Percentiles rank a stretch among this genome's conserved stretches.
Conservation (phyloP, 2,113 vertebrate genomes). For the Columbina picui region DNA sequence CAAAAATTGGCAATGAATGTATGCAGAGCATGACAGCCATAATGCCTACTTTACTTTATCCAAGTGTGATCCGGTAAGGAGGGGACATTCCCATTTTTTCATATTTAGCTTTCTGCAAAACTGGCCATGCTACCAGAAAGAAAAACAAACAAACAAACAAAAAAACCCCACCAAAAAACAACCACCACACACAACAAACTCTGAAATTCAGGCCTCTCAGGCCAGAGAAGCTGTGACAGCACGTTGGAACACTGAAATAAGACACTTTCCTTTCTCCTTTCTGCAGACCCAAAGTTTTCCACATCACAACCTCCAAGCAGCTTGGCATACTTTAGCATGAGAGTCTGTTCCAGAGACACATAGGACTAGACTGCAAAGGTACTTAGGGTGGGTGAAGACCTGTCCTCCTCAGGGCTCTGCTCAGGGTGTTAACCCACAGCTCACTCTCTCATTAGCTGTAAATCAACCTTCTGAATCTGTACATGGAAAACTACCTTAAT, state of each 20-base stretch:
- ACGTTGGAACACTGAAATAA: background rate
- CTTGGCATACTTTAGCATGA: background rate
- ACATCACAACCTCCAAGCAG: background rate
- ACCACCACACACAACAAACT: background rate
- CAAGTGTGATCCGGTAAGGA: background rate
- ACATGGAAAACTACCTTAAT: background rate
- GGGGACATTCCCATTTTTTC: background rate
- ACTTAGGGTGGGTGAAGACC: background rate
- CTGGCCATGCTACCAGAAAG: background rate
- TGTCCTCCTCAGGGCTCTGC: background rate
- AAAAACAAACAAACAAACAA: background rate
- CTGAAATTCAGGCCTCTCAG: background rate
- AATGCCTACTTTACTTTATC: background rate
- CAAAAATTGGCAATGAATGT: background rate
- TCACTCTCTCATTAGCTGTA: background rate
- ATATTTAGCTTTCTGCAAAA: background rate
- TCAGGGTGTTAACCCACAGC: background rate
- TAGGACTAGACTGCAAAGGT: background rate
- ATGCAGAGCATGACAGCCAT: background rate
- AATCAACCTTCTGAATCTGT: background rate
- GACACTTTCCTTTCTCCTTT: background rate
- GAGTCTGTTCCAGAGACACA: background rate
- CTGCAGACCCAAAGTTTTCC: background rate
- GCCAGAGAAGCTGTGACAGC: background rate
- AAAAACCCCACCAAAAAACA: too few relatives aligned